Base-by-base conservation (phyloP, 1,140 invertebrate species). In the Globodera rostochiensis region DNA sequence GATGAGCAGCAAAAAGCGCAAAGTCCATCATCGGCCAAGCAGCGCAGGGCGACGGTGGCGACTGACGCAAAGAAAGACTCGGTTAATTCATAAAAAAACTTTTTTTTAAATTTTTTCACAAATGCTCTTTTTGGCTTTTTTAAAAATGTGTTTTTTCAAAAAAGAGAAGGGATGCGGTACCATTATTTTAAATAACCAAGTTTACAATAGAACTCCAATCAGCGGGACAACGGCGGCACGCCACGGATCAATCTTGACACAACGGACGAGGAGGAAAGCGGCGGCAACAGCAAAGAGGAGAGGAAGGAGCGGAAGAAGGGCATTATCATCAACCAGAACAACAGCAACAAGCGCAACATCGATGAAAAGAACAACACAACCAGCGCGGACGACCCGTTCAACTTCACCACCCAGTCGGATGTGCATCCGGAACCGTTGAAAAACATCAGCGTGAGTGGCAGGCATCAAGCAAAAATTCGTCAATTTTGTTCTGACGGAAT, bases 371-470 rank as follows among this genome's bases (percentile, higher is more conserved):
- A n/a, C 19, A 82, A 19, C 53, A 50, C 36, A 25, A 85, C 76
- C 36, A 36, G 36, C 36, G 46, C 36, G 36, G 67, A 82, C 36
- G 87, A 88, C 83, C 88, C 88, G 8, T 89, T 83, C 73, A 84
- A 87, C 67, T 77, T 89, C 36, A 81, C 84, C 47, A 74, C 79
- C 1, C 79, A 87, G 53, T 53, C 80, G 46, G 84, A 90, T 66
- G 60, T 80, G 47, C 88, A 89, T 70, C 88, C 88, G 4, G 84
- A 89, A n/a, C 86, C 87, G 9, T 77, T 89, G 36, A 81, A 80
- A 46, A 88, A 87, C 49, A 84, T 88, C 47, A 79, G 78, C 9
- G 80, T 81, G 57, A 64, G 46, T 19, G 47, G 7, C 67, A 50
- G 19, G 11, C 19, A 53, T 25, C 69, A 25, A 53, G n/a, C n/a